Evolutionary conservation across 2,113 vertebrate genomes (phyloP), one percentile per base, ranked within the genome.

Genomic region (Melanerpes aurifrons): DNA sequence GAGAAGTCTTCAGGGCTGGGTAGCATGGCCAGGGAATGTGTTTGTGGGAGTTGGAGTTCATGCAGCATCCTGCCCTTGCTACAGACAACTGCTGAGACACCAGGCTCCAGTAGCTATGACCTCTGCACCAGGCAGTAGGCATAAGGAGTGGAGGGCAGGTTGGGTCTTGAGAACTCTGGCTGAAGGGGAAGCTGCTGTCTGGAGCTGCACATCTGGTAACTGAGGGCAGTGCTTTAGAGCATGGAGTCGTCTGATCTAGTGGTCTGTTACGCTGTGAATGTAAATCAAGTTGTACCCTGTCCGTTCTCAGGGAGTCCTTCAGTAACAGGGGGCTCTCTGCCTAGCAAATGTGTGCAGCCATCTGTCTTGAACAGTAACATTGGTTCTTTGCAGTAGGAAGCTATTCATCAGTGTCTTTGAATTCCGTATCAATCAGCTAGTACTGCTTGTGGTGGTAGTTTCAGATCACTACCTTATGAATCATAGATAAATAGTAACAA

Each of bases 301-400:
- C 40, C 61, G 54, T 50, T 26, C n/a, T 53, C 54, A 10, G 29
- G 1, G 3, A 68, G 29, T 28, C 61, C 76, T 91, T 32, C 62
- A 35, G 45, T 25, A 89, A 14, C 67, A 63, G 84, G 45, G 56
- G 53, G 54, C 35, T 73, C 20, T 54, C 6, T 43, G 11, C 63
- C 32, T 76, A 13, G 50, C 35, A 72, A 45, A 68, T 2, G 10
- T 25, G 40, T 56, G 77, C 54, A 72, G 57, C 12, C 28, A 13
- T 48, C 69, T 0, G 0, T 28, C 82, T 57, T 50, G 50, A 73
- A 1, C 25, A 29, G 26, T 61, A 73, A 2, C 37, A 5, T 1
- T 8, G 29, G 6, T 4, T 32, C 63, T 32, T 82, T 58, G 43
- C 19, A 4, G 80, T 21, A 22, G 47, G 17, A 64, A 59, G n/a